These are phyloP conservation scores for Syrista parreyssii DNA, from an alignment of 2,888 invertebrate species.

Conservation along the genomic window DNA sequence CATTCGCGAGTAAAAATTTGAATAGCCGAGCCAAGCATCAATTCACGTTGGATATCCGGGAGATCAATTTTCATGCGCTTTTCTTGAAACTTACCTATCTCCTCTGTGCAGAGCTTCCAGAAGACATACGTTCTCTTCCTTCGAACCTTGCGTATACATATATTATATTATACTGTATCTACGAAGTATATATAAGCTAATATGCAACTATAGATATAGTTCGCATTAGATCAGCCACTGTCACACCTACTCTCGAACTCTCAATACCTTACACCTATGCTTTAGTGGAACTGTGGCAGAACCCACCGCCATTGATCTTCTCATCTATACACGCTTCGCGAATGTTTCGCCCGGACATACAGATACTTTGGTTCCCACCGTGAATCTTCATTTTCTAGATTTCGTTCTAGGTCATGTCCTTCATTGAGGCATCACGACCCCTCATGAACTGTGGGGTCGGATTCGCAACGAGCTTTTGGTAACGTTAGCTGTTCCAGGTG, in stretches of 20 bases:
- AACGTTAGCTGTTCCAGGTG: slow-evolving; percentile 75
- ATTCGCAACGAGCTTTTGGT: slow-evolving; percentile 1
- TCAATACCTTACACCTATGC: background rate
- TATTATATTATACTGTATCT: background rate
- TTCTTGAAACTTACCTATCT: background rate
- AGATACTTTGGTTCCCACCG: background rate
- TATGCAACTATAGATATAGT: background rate
- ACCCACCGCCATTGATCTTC: background rate
- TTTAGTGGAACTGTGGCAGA: background rate
- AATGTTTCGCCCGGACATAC: background rate
- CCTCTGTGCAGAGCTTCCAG: background rate
- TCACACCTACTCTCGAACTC: background rate
- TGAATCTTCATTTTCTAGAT: background rate
- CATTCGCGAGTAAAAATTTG: background rate
- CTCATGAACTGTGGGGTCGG: background rate
- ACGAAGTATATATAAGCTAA: background rate
- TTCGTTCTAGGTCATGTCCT: background rate
- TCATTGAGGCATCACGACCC: slow-evolving; percentile 3
- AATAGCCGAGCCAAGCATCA: background rate
- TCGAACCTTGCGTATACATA: background rate
- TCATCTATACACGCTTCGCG: background rate
- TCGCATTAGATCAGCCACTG: background rate
- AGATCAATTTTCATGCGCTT: background rate
- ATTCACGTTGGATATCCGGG: background rate
- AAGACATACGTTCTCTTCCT: background rate